Conservation (phyloP, 2,888 invertebrate species). For the Pegoplata infirma region DNA sequence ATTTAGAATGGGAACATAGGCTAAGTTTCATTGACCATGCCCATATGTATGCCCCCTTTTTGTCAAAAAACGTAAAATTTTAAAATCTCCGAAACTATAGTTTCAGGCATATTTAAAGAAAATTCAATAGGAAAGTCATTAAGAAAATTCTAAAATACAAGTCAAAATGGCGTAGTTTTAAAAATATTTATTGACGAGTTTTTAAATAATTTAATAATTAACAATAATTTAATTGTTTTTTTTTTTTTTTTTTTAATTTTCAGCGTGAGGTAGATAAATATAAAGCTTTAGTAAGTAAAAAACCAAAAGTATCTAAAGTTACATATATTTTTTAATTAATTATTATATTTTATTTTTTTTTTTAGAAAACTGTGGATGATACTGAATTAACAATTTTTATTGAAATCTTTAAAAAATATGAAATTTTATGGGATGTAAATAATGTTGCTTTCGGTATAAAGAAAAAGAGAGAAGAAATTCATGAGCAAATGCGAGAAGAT, state of each 20-base stretch:
- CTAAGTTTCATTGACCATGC: too few species aligned
- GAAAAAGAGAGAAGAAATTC: constrained; percentile 46
- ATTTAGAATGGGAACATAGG: too few species aligned
- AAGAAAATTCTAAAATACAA: too few species aligned
- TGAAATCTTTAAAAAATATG: constrained; percentile 49
- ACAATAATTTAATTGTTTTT: not conserved
- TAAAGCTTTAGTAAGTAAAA: constrained; percentile 15
- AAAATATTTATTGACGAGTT: too few species aligned
- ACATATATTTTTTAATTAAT: not conserved
- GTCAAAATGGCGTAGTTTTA: too few species aligned
- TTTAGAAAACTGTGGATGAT: constrained; percentile 49
- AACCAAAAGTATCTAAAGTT: too few species aligned
- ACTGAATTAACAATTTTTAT: constrained; percentile 44
- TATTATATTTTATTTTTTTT: constrained; percentile 9
- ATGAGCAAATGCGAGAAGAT: constrained; percentile 36
- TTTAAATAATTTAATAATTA: too few species aligned
- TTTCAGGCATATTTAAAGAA: too few species aligned
- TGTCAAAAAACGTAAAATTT: too few species aligned
- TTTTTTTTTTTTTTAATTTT: not conserved
- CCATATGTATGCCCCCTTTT: too few species aligned
- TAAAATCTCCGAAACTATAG: too few species aligned
- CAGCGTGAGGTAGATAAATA: constrained; percentile 14
- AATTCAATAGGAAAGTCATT: too few species aligned
- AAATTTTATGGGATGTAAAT: constrained; percentile 54
- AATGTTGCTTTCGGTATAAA: constrained; percentile 47